Evolutionary conservation across 2,113 vertebrate species (phyloP).

Genomic region (Dasyurus viverrinus): DNA sequence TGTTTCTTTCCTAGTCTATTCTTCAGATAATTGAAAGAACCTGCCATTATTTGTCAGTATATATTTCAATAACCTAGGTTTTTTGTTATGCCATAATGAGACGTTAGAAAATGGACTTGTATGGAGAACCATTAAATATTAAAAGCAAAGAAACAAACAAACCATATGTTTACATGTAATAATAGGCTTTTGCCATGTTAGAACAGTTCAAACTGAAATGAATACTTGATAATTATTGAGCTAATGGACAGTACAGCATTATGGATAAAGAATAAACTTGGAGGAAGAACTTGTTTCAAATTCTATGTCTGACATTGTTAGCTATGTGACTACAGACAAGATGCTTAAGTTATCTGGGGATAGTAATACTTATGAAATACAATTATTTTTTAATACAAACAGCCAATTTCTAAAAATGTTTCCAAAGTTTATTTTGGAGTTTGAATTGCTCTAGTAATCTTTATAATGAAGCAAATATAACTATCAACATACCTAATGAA

Average conservation of each 20-base stretch:
- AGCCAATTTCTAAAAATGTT: not conserved
- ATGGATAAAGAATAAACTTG: not conserved
- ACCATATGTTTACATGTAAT: not conserved
- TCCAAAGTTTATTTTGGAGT: not conserved
- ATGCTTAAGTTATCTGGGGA: not conserved
- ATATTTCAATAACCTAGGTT: not conserved
- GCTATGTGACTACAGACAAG: fast-evolving
- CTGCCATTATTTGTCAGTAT: not conserved
- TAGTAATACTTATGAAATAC: not conserved
- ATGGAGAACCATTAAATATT: not conserved
- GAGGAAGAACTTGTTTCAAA: fast-evolving
- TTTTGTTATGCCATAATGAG: not conserved
- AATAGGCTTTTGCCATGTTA: not conserved
- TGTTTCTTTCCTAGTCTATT: not conserved
- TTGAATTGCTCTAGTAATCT: not conserved
- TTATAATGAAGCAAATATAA: not conserved
- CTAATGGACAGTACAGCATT: not conserved
- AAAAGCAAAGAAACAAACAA: not conserved
- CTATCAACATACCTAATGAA: not conserved
- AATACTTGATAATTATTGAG: not conserved
- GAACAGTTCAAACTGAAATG: not conserved
- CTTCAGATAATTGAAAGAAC: not conserved
- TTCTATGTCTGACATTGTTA: not conserved
- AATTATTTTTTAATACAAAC: not conserved
- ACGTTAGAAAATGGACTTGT: not conserved